Base-by-base conservation (phyloP, 30 jellyfish, hydroid and myxozoan genomes). In the Mastigias papua region DNA sequence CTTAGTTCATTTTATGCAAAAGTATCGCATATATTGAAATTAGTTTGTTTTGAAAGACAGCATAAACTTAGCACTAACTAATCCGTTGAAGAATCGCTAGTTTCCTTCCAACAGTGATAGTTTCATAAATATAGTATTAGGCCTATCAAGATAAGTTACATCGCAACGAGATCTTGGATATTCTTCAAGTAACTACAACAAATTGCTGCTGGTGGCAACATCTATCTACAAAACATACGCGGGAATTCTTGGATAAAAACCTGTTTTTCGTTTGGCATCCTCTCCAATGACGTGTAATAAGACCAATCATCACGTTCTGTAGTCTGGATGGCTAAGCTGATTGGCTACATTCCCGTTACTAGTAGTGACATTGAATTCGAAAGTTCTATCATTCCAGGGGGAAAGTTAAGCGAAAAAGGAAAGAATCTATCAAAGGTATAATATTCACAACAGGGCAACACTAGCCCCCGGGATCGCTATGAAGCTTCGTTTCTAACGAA, bases 141-240 rank as follows among this genome's bases (percentile, higher is more conserved):
- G 25, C 27, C 8, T 23, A 34, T 25, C 33, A 65, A 21, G 77
- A 31, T 65, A 25, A 65, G 4, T 71, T 27, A 19, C 15, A 20
- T 71, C 19, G 29, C 3, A 37, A 71, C 31, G 26, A 27, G 29
- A 27, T 62, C 34, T 9, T 9, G 67, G 2, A 11, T 54, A 3
- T n/a, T 17, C 74, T 17, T 42, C 74, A 22, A 63, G 74, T 6
- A 63, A 25, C 74, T 7, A 63, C 74, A 49, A 48, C 78, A 63
- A 78, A 30, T 54, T 57, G 75, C 83, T 73, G 88, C 78, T 73
- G 94, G 88, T 85, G 88, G 94, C 94, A 85, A 72, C 83, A 72
- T 19, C 31, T 65, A 46, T 6, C 0, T 46, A 48, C 74, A 34
- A 31, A 42, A 46, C 73, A 60, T 60, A 58, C 78, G 73, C 85